Base-by-base conservation (phyloP, 2,113 vertebrate genomes). In the Spea multiplicata region DNA sequence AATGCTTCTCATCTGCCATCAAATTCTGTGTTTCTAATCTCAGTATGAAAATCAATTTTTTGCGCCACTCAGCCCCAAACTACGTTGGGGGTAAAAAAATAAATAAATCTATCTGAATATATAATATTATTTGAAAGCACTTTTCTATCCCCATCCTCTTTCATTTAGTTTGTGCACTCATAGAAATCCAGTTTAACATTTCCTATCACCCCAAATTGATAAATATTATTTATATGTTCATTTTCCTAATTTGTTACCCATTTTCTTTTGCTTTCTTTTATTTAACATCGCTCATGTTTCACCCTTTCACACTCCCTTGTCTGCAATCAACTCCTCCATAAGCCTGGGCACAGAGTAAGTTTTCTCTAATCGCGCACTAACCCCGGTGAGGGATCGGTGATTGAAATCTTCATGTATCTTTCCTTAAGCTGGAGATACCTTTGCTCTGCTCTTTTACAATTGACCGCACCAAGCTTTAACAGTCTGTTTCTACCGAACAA, bases 331-430 rank as follows among this genome's bases (percentile, higher is more conserved):
- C 95, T 90, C 82, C 92, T 93, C 81, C 93, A 89, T 92, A 92
- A 99, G 97, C 92, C 97, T 90, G 95, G 95, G 95, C 97, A 99
- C 95, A 96, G 97, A 97, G 97, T 99, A 99, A 99, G 97, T 99
- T 87, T 85, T 87, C 90, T 90, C 86, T 88, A 82, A 88, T 85
- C 89, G 86, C 84, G 84, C 86, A 86, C 89, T 92, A 84, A 88
- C 84, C 74, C 75, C 85, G 85, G 87, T 83, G 85, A 78, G 80
- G 84, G 87, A 86, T 88, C 73, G 80, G 85, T 87, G 74, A 82
- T 82, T 74, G 47, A 72, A 55, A 3, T 59, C 17, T 75, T 69
- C 14, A 7, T 67, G 62, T 75, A 48, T 47, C 48, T 69, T 71
- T 52, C 81, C 6, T 3, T 49, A 80, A 76, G 65, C 73, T 85